phyloP scores from a whole-genome alignment of 64 coral and sea anemone species.

The Stichodactyla mertensii region DNA sequence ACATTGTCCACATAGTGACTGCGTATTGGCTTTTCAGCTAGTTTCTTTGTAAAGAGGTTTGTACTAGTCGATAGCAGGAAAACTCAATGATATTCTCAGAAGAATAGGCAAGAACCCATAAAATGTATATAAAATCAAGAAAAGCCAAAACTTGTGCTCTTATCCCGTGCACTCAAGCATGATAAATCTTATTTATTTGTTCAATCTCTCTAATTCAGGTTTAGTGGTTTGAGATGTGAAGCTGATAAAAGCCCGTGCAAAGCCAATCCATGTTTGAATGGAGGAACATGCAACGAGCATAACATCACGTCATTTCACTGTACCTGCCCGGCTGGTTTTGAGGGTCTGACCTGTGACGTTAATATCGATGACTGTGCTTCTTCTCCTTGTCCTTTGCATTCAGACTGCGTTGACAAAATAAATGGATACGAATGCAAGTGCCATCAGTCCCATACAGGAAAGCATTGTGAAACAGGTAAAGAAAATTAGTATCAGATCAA shows the following conservation, averaged over 20 bases:
- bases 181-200: too few species aligned
- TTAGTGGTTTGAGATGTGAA: constrained; percentile 13
- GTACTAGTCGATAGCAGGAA: too few species aligned
- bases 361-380: constrained; percentile 61
- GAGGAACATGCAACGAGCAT: constrained; percentile 35
- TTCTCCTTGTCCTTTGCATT: constrained; percentile 41
- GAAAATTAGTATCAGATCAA: too few species aligned
- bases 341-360: constrained; percentile 29
- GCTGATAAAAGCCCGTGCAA: constrained; percentile 10
- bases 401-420: constrained; percentile 39
- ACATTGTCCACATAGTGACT: too few species aligned
- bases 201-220: neutral
- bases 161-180: too few species aligned
- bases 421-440: constrained; percentile 53
- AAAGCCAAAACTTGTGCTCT: too few species aligned
- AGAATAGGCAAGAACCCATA: too few species aligned
- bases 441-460: constrained; percentile 50
- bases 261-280: constrained; percentile 45
- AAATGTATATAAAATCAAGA: too few species aligned
- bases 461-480: constrained; percentile 47
- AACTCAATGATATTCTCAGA: too few species aligned
- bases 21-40: too few species aligned
- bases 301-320: constrained; percentile 28
- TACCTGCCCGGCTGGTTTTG: constrained; percentile 37
- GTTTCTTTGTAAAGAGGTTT: too few species aligned